Conservation (phyloP, 2,888 invertebrate genomes). For the Herminia tarsipennalis region DNA sequence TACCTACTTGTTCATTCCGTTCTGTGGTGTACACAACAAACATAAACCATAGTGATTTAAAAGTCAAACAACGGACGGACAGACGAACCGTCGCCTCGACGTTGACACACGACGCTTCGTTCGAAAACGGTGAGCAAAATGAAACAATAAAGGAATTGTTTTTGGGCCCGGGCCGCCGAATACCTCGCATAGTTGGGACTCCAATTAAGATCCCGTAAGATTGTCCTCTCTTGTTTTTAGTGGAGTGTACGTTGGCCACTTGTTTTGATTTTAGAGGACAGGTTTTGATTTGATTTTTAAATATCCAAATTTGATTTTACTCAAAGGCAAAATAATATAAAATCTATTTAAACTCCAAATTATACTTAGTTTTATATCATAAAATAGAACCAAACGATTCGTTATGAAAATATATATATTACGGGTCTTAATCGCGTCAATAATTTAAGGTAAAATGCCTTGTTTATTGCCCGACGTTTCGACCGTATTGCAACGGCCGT, state of each 20-base stretch:
- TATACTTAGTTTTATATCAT: too few relatives aligned
- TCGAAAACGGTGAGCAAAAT: conserved; percentile 32
- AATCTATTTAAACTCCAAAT: too few relatives aligned
- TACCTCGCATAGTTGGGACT: conserved; percentile 67
- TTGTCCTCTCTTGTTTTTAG: conserved; percentile 67
- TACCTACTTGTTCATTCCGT: conserved; percentile 38
- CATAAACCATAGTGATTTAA: conserved; percentile 58
- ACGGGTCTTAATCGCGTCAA: too few relatives aligned
- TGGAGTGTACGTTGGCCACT: conserved; percentile 9
- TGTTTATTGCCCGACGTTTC: too few relatives aligned
- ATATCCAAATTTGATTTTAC: too few relatives aligned
- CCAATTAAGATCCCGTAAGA: conserved; percentile 82
- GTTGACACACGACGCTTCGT: conserved; percentile 47
- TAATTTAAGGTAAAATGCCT: too few relatives aligned
- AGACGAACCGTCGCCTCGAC: conserved; percentile 52
- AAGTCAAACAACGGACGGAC: conserved; percentile 51
- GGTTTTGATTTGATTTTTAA: too few relatives aligned
- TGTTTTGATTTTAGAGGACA: not conserved
- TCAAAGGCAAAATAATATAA: too few relatives aligned
- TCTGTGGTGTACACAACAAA: conserved; percentile 47
- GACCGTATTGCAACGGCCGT: too few relatives aligned
- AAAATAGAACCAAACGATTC: too few relatives aligned
- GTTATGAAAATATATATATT: too few relatives aligned
- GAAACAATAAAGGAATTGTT: conserved; percentile 46
- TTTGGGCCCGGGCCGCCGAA: conserved; percentile 42